These are phyloP conservation scores for Elysia crispata DNA, from an alignment of 2,888 invertebrate species.

Conservation along the genomic window DNA sequence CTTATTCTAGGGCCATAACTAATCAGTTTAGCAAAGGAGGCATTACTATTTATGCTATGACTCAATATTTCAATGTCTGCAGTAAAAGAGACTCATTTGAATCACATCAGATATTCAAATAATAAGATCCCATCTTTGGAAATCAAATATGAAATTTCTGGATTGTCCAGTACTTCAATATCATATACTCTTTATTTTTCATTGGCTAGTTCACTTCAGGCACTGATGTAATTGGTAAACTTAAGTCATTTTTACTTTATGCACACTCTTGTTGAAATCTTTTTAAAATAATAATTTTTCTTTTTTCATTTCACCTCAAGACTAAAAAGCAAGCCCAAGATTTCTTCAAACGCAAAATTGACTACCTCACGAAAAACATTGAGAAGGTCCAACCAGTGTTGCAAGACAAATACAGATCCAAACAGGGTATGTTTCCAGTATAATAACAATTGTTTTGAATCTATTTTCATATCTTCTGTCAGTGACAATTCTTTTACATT, in stretches of 20 bases:
- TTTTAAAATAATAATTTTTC: neutral
- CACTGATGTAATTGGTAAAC: neutral
- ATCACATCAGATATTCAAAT: too few species aligned
- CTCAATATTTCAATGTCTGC: too few species aligned
- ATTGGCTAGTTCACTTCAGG: neutral
- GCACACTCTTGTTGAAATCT: neutral
- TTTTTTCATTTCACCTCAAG: slow-evolving; percentile 77
- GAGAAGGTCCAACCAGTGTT: slow-evolving; percentile 92
- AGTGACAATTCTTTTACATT: too few species aligned
- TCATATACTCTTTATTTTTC: too few species aligned
- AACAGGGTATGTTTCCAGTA: slow-evolving; percentile 64
- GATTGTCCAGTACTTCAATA: too few species aligned
- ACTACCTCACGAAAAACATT: slow-evolving; percentile 95
- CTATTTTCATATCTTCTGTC: neutral
- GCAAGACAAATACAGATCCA: slow-evolving; percentile 83
- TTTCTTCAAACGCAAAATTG: slow-evolving; percentile 93
- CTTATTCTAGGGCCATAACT: too few species aligned
- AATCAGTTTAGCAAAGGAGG: too few species aligned
- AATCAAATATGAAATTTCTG: too few species aligned
- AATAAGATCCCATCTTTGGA: too few species aligned
- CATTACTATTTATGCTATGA: too few species aligned
- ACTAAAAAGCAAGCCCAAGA: slow-evolving; percentile 89
- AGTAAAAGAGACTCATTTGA: too few species aligned
- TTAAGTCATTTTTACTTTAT: neutral
- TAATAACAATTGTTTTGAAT: neutral